Conservation (phyloP, 2,888 invertebrate species). For the Magallana nippona region DNA sequence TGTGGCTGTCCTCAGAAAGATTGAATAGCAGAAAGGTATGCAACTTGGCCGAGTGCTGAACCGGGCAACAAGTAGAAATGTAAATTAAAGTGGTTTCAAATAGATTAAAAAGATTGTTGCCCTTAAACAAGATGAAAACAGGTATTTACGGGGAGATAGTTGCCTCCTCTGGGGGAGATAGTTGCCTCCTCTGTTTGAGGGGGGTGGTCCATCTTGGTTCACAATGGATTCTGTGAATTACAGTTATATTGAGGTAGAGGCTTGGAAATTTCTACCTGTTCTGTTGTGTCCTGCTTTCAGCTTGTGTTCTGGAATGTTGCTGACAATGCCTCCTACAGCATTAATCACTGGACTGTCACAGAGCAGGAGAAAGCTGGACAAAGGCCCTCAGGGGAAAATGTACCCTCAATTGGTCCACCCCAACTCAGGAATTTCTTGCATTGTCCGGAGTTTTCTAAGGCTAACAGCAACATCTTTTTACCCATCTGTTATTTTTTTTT, state of each 20-base stretch:
- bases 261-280: not conserved
- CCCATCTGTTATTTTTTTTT: conserved; percentile 47
- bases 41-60: conserved; percentile 7
- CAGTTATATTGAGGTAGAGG: conserved; percentile 14
- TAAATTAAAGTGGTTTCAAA: conserved; percentile 24
- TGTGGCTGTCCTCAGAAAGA: not conserved
- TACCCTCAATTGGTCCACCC: conserved; percentile 19
- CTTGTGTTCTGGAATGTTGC: conserved; percentile 9
- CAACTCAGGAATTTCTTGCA: conserved; percentile 36
- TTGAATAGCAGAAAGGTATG: conserved; percentile 27
- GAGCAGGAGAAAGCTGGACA: not conserved
- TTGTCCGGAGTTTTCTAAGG: conserved; percentile 30
- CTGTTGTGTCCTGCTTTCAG: not conserved
- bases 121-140: conserved; percentile 32
- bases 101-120: conserved; percentile 29
- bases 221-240: conserved; percentile 1
- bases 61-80: conserved; percentile 7
- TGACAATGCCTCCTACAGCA: conserved; percentile 1
- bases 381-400: not conserved
- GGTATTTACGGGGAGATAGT: conserved; percentile 23
- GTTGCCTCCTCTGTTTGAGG: conserved; percentile 14
- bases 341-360: conserved; percentile 17
- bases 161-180: conserved; percentile 5
- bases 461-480: conserved; percentile 37
- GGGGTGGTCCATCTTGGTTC: not conserved